Conservation (phyloP, 2,113 vertebrate genomes). For the Todiramphus chloris region DNA sequence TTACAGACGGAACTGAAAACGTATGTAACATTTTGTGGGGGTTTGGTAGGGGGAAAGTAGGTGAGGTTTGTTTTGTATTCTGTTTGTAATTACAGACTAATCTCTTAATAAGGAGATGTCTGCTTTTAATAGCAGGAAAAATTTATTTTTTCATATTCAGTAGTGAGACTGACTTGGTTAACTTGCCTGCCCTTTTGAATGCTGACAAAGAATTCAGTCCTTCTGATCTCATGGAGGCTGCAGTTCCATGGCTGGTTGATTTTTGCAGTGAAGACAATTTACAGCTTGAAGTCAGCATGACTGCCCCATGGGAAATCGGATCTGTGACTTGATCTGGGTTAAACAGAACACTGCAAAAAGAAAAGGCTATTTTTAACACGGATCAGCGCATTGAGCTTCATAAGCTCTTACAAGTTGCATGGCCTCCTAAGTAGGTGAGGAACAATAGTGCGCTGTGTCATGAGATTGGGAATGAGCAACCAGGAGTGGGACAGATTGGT, state of each 20-base stretch:
- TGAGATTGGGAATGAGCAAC: background rate
- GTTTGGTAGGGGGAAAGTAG: background rate
- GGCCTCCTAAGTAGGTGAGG: background rate
- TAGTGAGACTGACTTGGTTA: background rate
- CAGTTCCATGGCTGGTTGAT: background rate
- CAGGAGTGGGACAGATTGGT: background rate
- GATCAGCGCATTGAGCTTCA: background rate
- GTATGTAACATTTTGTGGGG: background rate
- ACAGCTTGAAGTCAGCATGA: background rate
- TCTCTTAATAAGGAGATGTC: background rate
- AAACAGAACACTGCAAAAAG: background rate
- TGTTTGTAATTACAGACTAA: background rate
- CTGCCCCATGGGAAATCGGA: background rate
- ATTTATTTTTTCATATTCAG: background rate
- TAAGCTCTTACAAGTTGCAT: background rate
- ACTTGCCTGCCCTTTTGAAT: background rate
- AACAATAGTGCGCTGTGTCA: background rate
- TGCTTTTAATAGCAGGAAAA: background rate
- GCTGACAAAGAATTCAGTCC: background rate
- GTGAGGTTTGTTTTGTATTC: background rate
- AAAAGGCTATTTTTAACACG: background rate
- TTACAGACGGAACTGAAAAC: background rate
- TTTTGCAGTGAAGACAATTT: background rate
- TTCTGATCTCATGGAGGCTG: background rate
- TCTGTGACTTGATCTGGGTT: slow-evolving; percentile 1